These are phyloP conservation scores for Venturia canescens DNA, from an alignment of 1,140 invertebrate genomes.

Conservation along the genomic window DNA sequence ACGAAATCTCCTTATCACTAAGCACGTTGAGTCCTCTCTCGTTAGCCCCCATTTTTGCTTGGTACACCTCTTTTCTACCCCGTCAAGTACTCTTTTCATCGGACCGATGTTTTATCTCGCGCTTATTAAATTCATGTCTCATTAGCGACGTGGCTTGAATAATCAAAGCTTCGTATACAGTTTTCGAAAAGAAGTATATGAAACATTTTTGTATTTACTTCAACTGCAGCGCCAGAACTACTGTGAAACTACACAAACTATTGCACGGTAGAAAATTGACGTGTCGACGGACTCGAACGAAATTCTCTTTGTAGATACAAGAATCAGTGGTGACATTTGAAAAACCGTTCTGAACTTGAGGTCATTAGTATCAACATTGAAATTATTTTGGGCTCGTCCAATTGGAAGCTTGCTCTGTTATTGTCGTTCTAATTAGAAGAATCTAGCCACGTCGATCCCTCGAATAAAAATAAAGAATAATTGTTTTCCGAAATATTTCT, in stretches of 20 bases:
- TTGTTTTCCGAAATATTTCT: too few species aligned
- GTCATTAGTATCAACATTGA: too few species aligned
- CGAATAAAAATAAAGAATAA: too few species aligned
- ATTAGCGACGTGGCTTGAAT: slow-evolving; percentile 7
- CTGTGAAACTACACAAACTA: not conserved
- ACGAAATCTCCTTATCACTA: slow-evolving; percentile 8
- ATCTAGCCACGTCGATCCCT: too few species aligned
- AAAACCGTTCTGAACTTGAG: too few species aligned
- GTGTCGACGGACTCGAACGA: too few species aligned
- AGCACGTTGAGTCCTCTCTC: not conserved
- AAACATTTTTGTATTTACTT: not conserved
- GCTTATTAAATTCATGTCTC: slow-evolving; percentile 9
- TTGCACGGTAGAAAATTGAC: not conserved
- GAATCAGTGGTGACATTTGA: too few species aligned
- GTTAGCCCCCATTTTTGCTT: not conserved
- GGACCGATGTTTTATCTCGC: not conserved
- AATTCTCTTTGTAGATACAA: too few species aligned
- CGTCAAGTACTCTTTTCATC: slow-evolving; percentile 16
- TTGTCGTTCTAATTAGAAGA: too few species aligned
- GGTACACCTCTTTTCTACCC: not conserved
- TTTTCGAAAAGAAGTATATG: not conserved
- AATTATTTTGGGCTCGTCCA: too few species aligned
- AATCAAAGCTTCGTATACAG: not conserved
- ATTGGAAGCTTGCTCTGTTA: too few species aligned
- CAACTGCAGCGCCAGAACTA: not conserved